Evolutionary conservation across 1,140 invertebrate genomes (phyloP).

Genomic region (Pygmarrhopalites habei): DNA sequence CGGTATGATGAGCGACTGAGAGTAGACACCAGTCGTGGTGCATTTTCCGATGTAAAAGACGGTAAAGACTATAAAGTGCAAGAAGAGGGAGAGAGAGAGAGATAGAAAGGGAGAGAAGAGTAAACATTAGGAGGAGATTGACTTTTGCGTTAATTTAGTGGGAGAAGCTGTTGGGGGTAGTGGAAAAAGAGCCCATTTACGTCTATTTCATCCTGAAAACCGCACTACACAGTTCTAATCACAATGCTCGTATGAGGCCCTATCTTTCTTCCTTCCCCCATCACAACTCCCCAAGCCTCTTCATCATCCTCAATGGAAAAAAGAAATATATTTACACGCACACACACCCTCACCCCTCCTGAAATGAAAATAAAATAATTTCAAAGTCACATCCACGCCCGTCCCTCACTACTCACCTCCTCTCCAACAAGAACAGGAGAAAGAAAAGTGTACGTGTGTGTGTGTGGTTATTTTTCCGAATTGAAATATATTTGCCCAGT

Average conservation of each 20-base stretch:
- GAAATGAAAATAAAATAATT: conserved; percentile 3
- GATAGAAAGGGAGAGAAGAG: conserved; percentile 17
- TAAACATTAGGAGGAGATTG: conserved; percentile 33
- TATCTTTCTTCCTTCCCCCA: not conserved
- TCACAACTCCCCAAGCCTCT: not conserved
- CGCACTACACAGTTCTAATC: conserved; percentile 30
- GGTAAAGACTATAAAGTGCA: no score
- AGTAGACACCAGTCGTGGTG: no score
- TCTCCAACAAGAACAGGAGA: no score
- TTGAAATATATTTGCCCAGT: no score
- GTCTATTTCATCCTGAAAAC: conserved; percentile 27
- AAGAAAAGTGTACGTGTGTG: no score
- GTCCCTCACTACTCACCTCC: no score
- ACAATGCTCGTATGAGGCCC: conserved; percentile 24
- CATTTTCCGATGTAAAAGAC: no score
- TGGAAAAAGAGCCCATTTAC: conserved; percentile 31
- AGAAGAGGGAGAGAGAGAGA: not conserved
- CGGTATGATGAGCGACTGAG: no score
- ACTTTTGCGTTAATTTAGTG: conserved; percentile 37
- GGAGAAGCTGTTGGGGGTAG: conserved; percentile 31
- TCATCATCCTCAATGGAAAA: not conserved
- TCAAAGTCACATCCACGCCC: not conserved
- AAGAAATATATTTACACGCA: not conserved
- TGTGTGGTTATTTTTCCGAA: no score
- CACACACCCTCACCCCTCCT: not conserved